A percentile compares a stretch with the other conserved stretches of the same genome.
Evolutionary conservation across 2,113 vertebrate genomes (phyloP).

Genomic region (Rhabdomys dilectus): DNA sequence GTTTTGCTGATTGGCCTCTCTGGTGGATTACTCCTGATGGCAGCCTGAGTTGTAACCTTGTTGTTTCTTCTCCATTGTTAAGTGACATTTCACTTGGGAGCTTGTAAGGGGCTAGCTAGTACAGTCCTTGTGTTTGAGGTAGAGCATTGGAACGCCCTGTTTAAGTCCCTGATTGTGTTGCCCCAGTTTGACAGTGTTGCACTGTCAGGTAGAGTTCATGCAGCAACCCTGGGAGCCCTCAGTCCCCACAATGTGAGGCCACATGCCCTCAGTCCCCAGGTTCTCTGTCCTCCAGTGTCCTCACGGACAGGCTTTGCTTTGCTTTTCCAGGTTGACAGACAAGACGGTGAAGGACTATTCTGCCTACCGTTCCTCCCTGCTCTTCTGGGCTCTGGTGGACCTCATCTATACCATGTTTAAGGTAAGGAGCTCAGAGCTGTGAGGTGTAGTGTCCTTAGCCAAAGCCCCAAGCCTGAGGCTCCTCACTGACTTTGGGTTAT

Average conservation of each 20-base stretch:
- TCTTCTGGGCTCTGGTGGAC: slow-evolving; percentile 99
- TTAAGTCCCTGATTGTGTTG: not conserved
- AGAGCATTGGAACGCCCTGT: not conserved
- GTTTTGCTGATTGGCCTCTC: not conserved
- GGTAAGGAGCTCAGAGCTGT: slow-evolving; percentile 84
- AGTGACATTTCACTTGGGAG: not conserved
- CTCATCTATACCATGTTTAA: slow-evolving; percentile 99
- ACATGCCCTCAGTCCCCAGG: too few relatives aligned
- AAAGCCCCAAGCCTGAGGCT: fast-evolving
- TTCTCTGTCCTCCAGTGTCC: not conserved
- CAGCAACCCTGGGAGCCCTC: not conserved
- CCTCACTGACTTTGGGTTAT: not conserved
- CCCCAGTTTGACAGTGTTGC: not conserved
- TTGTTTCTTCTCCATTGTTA: not conserved
- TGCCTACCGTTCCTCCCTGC: slow-evolving; percentile 96
- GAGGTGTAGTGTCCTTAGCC: fast-evolving
- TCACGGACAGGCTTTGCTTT: not conserved
- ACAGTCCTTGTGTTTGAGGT: not conserved
- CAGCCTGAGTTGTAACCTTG: not conserved
- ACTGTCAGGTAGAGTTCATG: not conserved
- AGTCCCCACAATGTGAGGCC: too few relatives aligned
- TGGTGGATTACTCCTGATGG: not conserved
- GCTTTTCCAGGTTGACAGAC: slow-evolving; percentile 91
- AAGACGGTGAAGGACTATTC: slow-evolving; percentile 96
- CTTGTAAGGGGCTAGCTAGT: not conserved